Base-by-base conservation (phyloP, 2,797 vertebrate genomes). In the Prionace glauca region DNA sequence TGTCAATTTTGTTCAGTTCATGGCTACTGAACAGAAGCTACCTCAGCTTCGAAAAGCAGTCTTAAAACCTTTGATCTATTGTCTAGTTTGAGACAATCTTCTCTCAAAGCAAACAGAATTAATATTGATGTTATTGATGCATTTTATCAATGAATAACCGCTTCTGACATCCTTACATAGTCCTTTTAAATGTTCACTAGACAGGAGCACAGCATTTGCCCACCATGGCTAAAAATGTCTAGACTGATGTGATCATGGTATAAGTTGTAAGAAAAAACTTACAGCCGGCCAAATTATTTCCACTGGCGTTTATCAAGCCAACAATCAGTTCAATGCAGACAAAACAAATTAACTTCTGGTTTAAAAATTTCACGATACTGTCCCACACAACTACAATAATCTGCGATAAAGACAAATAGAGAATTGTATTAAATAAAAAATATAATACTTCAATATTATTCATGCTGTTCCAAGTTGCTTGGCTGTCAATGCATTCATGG, bases 241-340 rank as follows among this genome's bases (percentile, higher is more conserved):
- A 97, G 97, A 97, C 96, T 96, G 96, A 96, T 96, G 96, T 97
- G 95, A 96, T 71, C 5, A 96, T 94, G 96, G 96, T 96, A 96
- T 96, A 92, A 87, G 67, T 77, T 74, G 81, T 96, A 93, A 84
- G 93, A 90, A 50, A 97, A 97, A 97, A 96, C 96, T 95, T 96
- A 97, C 96, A 97, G 97, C 96, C 96, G 97, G 96, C 97, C 97
- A 97, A 96, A 97, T 97, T 97, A 97, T 96, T 97, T 98, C 97
- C 96, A 96, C 97, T 96, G 97, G 96, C 96, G 96, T 97, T 96
- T 26, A 24, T 29, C 45, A 72, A 72, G 18, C 18, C 67, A 24
- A 65, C 2, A 20, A 93, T 93, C 16, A 93, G 62, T 67, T n/a
- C 32, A 67, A 93, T 36, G n/a, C 62, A 93, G 41, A 93, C n/a